Evolutionary conservation across 2,113 vertebrate species (phyloP), one percentile per base, ranked within the genome.

Genomic region (Strix aluco): DNA sequence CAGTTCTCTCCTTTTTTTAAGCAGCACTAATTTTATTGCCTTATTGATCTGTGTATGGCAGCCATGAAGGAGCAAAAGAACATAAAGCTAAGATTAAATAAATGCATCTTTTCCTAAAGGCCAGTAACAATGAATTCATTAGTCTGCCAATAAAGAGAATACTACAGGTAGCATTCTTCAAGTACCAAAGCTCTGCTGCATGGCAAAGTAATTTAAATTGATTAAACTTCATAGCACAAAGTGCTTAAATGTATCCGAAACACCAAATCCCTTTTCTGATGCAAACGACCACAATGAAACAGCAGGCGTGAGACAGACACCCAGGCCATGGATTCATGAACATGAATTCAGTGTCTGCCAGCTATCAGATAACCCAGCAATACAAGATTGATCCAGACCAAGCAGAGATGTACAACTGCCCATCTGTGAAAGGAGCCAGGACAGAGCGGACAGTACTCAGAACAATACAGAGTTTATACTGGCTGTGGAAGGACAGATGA

Each of bases 381-480:
- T 6, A 71, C 26, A 40, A 40, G 23, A 84, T 1, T 1, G 3
- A 87, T 38, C 52, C 61, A 67, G 46, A 58, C 27, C 32, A 38
- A 70, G 59, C 63, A 54, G 32, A 59, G 83, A 58, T 2, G 2
- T 16, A 46, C 30, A 73, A 30, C 17, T 54, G 38, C 19, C 55
- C 55, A 59, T 7, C 59, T 25, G 9, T 34, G 65, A 94, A 81
- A 47, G 59, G 46, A 83, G 54, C 16, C n/a, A 70, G 44, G 29
- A 22, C 36, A 92, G 65, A 88, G 42, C 0, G 3, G 46, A 77
- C 0, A 0, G 30, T 29, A 74, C 46, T 8, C 67, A 77, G 67
- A 61, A 92, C 63, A 66, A 61, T 2, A 38, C 0, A 6, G 23
- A 15, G 7, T 5, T 83, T 88, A 29, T 13, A 49, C 49, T 30